phyloP scores from a whole-genome alignment of 2,888 invertebrate species.

The Nematopogon swammerdamellus region DNA sequence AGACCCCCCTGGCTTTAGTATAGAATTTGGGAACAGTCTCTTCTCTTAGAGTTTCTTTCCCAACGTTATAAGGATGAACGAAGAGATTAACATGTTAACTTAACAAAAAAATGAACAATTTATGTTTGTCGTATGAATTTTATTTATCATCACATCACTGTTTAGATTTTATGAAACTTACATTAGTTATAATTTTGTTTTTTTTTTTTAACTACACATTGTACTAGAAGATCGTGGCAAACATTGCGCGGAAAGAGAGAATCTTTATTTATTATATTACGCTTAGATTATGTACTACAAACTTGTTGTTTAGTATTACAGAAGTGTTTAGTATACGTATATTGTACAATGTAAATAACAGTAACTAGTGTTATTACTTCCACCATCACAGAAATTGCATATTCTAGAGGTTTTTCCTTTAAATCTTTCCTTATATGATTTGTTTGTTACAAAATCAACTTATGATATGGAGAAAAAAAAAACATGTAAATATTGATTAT shows the following conservation, averaged over 20 bases:
- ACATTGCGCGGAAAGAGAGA: no score
- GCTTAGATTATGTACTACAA: no score
- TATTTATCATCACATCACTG: neutral
- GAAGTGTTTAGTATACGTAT: neutral
- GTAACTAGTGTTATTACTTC: neutral
- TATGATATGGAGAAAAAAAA: neutral
- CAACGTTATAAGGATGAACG: neutral
- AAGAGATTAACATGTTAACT: no score
- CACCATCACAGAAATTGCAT: neutral
- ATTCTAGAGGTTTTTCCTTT: no score
- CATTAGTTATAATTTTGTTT: no score
- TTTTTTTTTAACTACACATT: no score
- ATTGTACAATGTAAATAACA: neutral
- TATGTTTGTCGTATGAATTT: neutral
- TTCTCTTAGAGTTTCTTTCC: neutral
- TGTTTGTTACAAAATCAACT: no score
- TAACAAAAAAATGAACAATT: neutral
- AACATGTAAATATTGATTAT: neutral
- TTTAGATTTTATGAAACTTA: no score
- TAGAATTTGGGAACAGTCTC: neutral
- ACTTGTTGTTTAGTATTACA: no score
- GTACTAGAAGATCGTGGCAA: no score
- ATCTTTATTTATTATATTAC: no score
- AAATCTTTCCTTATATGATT: no score
- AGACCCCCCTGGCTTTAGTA: slow-evolving; percentile 65